Base-by-base conservation (phyloP, 2,888 invertebrate genomes). In the Lasioglossum zephyrum region DNA sequence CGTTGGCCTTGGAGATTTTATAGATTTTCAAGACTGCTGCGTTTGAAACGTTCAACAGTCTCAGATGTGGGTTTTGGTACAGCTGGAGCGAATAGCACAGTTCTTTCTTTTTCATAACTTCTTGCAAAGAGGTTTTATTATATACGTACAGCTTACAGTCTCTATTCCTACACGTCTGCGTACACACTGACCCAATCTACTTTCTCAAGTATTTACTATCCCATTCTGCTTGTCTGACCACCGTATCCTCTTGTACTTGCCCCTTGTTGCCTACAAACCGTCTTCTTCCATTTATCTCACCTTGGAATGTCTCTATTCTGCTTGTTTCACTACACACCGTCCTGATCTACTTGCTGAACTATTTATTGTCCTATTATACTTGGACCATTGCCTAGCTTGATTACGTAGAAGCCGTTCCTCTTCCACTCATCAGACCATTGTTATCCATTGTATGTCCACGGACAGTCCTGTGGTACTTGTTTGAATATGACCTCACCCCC, bases 361-460 rank as follows among this genome's bases (percentile, higher is more conserved):
- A 57, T 57, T 57, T 57, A 57, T 57, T 57, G 57, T n/a, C 57
- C 57, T 11, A 57, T n/a, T 57, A n/a, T n/a, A 57, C 57, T 53
- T 9, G 53, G n/a, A n/a, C 53, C 53, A 9, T 22, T 53, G 9
- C n/a, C n/a, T 53, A 22, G 22, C 22, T 53, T 22, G 53, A 22
- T 53, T 53, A 53, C 22, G 53, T n/a, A 53, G 9, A 9, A 9
- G 22, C 53, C 3, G n/a, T 53, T 53, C 3, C 53, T n/a, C 53
- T 9, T 53, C 53, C 22, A 53, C 0, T 53, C n/a, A 53, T 53
- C 53, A n/a, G 9, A 53, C 53, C 53, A 53, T n/a, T 63, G 13
- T 31, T 16, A 31, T 31, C 5, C 31, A 6, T 63, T 31, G 63
- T 31, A 26, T 2, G 31, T 11, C 1, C 31, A 6, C 16, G 3